A percentile compares a stretch with the other conserved stretches of the same genome.
These are phyloP conservation scores for Orthosia incerta DNA, from an alignment of 2,888 invertebrate species.

Conservation along the genomic window DNA sequence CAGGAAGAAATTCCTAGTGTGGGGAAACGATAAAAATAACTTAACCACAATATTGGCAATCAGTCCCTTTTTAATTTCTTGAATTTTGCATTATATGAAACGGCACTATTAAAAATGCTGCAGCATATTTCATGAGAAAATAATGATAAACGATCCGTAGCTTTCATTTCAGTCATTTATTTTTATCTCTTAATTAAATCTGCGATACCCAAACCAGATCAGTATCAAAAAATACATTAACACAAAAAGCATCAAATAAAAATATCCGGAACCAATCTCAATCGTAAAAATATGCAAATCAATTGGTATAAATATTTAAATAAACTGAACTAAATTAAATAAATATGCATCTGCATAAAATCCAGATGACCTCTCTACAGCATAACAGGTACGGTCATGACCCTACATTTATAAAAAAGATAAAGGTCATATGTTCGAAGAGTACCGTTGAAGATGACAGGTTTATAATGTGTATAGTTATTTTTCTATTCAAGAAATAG, in stretches of 20 bases:
- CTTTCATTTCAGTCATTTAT: no score
- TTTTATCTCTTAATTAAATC: background rate
- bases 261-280: background rate
- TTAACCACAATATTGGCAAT: no score
- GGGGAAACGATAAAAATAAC: no score
- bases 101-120: no score
- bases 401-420: conserved; percentile 37
- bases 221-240: background rate
- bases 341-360: conserved; percentile 17
- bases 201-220: background rate
- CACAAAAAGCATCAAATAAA: conserved; percentile 6
- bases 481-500: conserved; percentile 10
- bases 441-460: conserved; percentile 44
- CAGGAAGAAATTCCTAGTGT: no score
- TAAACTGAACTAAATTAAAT: conserved; percentile 10
- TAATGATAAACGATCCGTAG: no score
- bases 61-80: background rate
- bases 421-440: conserved; percentile 34
- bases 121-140: no score
- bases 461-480: conserved; percentile 4
- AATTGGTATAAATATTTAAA: conserved; percentile 10
- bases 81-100: background rate
- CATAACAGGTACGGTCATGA: conserved; percentile 21
- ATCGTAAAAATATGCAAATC: conserved; percentile 14
- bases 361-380: conserved; percentile 30